A percentile compares a stretch with the other conserved stretches of the same genome.
Evolutionary conservation across 2,797 vertebrate genomes (phyloP).

Genomic region (Neosilurus mollespiculum): DNA sequence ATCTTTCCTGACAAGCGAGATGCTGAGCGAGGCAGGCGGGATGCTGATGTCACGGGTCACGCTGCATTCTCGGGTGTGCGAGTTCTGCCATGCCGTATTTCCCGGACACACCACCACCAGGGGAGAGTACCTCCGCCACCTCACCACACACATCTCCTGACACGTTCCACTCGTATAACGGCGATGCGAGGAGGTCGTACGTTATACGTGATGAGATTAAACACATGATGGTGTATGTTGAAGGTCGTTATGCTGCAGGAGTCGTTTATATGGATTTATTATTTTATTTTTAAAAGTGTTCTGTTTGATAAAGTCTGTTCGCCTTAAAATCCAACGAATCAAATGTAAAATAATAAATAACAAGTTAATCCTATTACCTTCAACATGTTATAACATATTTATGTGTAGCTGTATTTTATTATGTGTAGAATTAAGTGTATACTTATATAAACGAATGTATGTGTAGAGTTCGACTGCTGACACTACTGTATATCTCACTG

Average conservation of each 20-base stretch:
- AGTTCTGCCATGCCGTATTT: conserved; percentile 78
- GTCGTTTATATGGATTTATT: background rate
- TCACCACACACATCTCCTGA: conserved; percentile 71
- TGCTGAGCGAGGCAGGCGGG: background rate
- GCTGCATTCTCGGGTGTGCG: conserved; percentile 74
- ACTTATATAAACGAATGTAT: background rate
- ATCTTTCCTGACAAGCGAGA: conserved; percentile 56
- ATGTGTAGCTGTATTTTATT: background rate
- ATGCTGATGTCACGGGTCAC: conserved; percentile 66
- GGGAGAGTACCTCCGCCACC: conserved; percentile 72
- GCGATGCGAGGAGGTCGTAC: background rate
- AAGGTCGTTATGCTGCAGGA: background rate
- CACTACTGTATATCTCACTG: background rate
- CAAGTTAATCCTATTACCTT: too few species aligned
- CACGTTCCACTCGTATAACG: background rate
- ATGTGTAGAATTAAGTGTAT: background rate
- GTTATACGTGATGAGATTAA: background rate
- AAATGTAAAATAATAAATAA: background rate
- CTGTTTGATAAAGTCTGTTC: background rate
- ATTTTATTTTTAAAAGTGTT: background rate
- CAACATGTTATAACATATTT: background rate
- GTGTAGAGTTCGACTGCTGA: background rate
- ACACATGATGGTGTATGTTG: background rate
- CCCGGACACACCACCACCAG: conserved; percentile 69
- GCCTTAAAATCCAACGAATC: background rate